These are phyloP conservation scores for Mellivora capensis DNA, from an alignment of 2,113 vertebrate species.

Conservation along the genomic window DNA sequence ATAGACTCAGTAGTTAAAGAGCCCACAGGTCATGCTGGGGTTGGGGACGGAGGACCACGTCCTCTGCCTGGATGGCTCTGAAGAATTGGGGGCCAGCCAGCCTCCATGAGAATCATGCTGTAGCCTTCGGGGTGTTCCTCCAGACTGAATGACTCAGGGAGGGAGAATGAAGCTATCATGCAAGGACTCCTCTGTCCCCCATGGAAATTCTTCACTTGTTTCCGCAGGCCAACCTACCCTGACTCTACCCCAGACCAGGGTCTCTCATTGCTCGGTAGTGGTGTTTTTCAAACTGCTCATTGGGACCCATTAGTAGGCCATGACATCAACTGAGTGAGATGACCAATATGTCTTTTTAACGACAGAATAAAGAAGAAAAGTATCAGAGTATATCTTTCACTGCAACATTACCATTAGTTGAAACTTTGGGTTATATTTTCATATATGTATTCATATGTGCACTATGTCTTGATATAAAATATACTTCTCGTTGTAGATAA, in stretches of 20 bases:
- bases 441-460: background rate
- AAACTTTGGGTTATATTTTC: background rate
- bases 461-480: background rate
- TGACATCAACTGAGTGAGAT: background rate
- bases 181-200: background rate
- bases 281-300: background rate
- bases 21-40: background rate
- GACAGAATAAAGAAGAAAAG: background rate
- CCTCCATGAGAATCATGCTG: background rate
- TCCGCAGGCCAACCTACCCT: background rate
- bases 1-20: background rate
- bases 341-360: background rate
- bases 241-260: background rate
- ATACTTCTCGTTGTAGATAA: background rate
- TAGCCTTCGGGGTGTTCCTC: background rate
- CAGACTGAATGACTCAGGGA: background rate
- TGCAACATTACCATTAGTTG: background rate
- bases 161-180: background rate
- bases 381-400: background rate
- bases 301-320: background rate
- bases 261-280: background rate
- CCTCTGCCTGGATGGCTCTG: background rate
- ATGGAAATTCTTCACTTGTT: background rate
- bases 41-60: fast-evolving
- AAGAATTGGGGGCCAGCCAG: background rate